phyloP scores from a whole-genome alignment of 2,797 vertebrate genomes.

The Xenops minutus region DNA sequence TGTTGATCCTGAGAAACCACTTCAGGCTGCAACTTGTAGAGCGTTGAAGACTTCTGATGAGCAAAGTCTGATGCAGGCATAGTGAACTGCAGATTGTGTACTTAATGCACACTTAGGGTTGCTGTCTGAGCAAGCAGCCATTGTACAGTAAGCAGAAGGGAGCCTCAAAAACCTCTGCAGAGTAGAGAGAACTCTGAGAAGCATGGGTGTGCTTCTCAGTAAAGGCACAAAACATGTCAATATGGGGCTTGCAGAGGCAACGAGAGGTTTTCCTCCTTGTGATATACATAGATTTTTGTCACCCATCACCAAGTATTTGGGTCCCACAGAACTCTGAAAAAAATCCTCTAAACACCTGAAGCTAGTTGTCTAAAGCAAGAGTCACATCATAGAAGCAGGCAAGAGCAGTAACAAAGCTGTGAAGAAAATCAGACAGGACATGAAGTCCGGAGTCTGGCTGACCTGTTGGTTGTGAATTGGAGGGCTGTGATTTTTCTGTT shows the following conservation, averaged over 20 bases:
- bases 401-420: background rate
- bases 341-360: background rate
- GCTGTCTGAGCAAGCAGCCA: background rate
- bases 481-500: background rate
- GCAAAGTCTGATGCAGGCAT: fast-evolving
- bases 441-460: background rate
- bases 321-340: background rate
- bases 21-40: background rate
- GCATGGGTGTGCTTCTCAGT: background rate
- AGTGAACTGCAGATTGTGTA: background rate
- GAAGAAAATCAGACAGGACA: background rate
- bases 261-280: background rate
- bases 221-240: fast-evolving
- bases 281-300: background rate
- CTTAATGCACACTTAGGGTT: background rate
- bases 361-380: background rate
- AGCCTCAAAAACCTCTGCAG: background rate
- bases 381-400: background rate
- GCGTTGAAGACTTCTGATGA: background rate
- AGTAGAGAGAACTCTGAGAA: background rate
- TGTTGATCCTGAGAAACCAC: background rate
- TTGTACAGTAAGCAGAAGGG: fast-evolving
- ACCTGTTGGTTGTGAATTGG: background rate
- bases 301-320: background rate
- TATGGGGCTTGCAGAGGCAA: background rate